Evolutionary conservation across 2,797 vertebrate species (phyloP).

Genomic region (Spea hammondii): DNA sequence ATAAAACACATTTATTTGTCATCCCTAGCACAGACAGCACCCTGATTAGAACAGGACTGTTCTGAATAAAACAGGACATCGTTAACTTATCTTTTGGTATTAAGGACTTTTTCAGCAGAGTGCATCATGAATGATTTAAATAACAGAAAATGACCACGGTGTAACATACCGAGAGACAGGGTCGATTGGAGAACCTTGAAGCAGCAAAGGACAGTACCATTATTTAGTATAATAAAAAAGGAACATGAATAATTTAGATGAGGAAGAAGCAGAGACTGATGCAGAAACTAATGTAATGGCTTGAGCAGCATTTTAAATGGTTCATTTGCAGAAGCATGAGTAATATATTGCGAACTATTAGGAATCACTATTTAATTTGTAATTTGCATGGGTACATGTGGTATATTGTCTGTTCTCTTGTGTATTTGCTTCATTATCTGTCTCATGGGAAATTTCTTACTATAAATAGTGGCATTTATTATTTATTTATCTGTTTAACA

Average conservation of each 20-base stretch:
- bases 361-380: conserved; percentile 17
- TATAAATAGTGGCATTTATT: too few species aligned
- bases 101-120: too few species aligned
- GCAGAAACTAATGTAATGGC: conserved; percentile 30
- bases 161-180: background rate
- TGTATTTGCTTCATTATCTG: too few species aligned
- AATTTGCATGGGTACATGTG: background rate
- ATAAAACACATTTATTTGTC: too few species aligned
- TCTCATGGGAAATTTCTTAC: too few species aligned
- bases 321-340: conserved; percentile 11
- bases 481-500: too few species aligned
- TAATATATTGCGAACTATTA: conserved; percentile 23
- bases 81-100: too few species aligned
- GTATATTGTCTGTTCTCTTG: background rate
- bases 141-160: background rate
- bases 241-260: conserved; percentile 44
- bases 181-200: conserved; percentile 31
- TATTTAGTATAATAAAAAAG: conserved; percentile 40
- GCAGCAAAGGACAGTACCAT: conserved; percentile 30
- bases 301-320: conserved; percentile 33
- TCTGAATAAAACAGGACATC: too few species aligned
- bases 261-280: conserved; percentile 27
- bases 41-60: too few species aligned
- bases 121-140: background rate
- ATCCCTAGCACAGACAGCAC: too few species aligned